These are phyloP conservation scores for Petrocephalus schoutedeni DNA, from an alignment of 2,797 vertebrate genomes.

Conservation along the genomic window DNA sequence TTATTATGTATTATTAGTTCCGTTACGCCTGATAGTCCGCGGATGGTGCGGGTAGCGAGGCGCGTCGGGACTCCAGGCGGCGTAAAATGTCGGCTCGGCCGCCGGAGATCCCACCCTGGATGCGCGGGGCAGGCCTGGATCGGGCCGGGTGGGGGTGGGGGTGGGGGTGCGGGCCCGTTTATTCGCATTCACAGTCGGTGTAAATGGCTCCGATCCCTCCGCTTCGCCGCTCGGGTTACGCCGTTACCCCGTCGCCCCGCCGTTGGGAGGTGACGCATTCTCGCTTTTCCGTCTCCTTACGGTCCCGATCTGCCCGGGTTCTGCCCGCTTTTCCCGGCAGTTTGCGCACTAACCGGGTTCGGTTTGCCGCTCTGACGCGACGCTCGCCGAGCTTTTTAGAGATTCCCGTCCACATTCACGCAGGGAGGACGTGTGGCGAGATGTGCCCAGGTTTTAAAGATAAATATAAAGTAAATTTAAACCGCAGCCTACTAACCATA, in stretches of 20 bases:
- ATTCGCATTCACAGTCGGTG: not conserved
- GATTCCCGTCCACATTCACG: no score
- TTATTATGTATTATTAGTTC: not conserved
- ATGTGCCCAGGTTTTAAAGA: no score
- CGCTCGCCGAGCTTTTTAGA: not conserved
- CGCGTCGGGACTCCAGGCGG: not conserved
- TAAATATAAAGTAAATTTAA: no score
- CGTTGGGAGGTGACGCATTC: no score
- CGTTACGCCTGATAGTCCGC: not conserved
- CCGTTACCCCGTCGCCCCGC: not conserved
- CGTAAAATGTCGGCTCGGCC: not conserved
- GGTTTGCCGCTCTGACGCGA: not conserved
- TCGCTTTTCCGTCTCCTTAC: no score
- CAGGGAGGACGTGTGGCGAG: no score
- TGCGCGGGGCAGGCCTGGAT: not conserved
- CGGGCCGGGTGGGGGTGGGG: not conserved
- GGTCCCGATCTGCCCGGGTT: no score
- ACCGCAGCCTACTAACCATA: no score
- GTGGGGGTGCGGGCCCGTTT: no score
- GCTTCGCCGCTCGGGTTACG: not conserved
- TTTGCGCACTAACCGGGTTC: no score
- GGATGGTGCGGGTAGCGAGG: not conserved
- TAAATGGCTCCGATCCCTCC: not conserved
- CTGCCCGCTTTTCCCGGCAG: no score
- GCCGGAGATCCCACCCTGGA: not conserved